Evolutionary conservation across 2,797 vertebrate species (phyloP), one percentile per base, ranked within the genome.

Genomic region (Tachyglossus aculeatus): DNA sequence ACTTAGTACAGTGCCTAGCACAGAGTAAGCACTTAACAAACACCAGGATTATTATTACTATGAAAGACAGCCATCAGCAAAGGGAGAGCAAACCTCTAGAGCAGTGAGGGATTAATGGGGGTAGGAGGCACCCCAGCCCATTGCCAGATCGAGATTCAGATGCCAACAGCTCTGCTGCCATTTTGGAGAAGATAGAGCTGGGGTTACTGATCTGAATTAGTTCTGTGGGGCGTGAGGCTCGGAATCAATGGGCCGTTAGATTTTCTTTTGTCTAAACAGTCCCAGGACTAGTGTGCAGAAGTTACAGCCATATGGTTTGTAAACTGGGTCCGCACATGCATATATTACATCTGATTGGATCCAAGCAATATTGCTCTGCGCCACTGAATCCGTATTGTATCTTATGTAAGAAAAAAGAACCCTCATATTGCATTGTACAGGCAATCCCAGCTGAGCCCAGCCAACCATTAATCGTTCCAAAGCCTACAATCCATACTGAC

Each of bases 281-380:
- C 31, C 21, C 68, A 44, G 64, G 31, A 34, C 14, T 24, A 47
- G 29, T 47, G 19, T 67, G 58, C 45, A 59, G 65, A 43, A 62
- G 21, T 19, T 27, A 9, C 18, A 47, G 7, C 19, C 7, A n/a
- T 9, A 9, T 34, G 33, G 15, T 56, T 53, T 34, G 18, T 67
- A 36, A 34, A 43, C 34, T 34, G 51, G 38, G 72, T 48, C 4
- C 5, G 29, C 7, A n/a, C 12, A 9, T 45, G 21, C 7, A 36
- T 61, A 43, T 27, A 15, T 75, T 71, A 64, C 50, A 62, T 48
- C 24, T 72, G 48, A 57, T 55, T 9, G 13, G 41, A 51, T 62
- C 18, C 22, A 19, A 60, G 33, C 39, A 11, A n/a, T 19, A 9
- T 3, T 32, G 29, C 57, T 57, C 33, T 32, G 36, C 21, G 47